A percentile compares a stretch with the other conserved stretches of the same genome.
phyloP scores from a whole-genome alignment of 2,113 vertebrate species.

The Rhegmatorhina hoffmannsi region DNA sequence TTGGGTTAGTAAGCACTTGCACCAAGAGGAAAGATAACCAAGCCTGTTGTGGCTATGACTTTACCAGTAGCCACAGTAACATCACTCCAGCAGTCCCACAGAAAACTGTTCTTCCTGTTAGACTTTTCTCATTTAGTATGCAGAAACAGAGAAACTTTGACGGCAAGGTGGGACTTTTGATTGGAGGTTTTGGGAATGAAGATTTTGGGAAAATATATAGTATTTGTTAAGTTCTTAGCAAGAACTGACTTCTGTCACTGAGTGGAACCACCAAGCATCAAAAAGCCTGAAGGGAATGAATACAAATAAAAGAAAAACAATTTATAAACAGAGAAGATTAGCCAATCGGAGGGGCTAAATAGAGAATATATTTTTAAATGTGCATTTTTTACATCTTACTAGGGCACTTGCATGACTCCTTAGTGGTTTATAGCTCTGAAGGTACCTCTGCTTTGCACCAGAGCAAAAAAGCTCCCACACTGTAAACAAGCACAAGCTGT shows the following conservation, averaged over 20 bases:
- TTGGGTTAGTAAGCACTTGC: background rate
- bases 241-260: background rate
- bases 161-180: background rate
- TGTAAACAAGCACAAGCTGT: background rate
- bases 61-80: no score
- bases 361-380: background rate
- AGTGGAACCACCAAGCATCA: background rate
- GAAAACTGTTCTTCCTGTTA: no score
- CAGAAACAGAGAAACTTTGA: background rate
- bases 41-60: background rate
- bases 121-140: background rate
- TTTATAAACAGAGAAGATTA: background rate
- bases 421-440: background rate
- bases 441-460: background rate
- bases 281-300: background rate
- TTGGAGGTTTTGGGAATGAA: background rate
- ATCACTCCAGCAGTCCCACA: no score
- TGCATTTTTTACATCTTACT: background rate
- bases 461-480: background rate
- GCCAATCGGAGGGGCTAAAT: background rate
- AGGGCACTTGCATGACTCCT: background rate
- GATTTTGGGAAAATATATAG: background rate
- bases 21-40: background rate
- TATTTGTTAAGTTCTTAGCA: background rate
- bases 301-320: background rate